Base-by-base conservation (phyloP, 2,113 vertebrate species). In the Shinisaurus crocodilurus region DNA sequence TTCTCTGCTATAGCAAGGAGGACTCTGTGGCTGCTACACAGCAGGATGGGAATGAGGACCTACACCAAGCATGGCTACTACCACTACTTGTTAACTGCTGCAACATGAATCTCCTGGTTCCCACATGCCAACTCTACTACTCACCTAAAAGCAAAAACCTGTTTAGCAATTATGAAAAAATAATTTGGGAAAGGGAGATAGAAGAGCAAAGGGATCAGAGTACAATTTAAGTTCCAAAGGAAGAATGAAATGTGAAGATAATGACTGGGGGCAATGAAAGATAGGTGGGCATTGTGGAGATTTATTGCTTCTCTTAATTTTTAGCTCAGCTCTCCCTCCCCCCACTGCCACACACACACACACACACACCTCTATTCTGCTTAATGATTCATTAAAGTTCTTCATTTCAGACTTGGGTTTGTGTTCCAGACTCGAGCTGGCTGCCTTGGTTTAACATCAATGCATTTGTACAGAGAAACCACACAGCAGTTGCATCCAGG, bases 391-490 rank as follows among this genome's bases (percentile, higher is more conserved):
- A 27, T 77, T 60, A 0, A 3, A 48, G 65, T 74, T 85, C 95
- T 90, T 88, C 69, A 76, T 40, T 88, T 20, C 69, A 91, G 75
- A 86, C 8, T 88, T 86, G 0, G 0, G 48, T 90, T 93, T 93
- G 40, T 89, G 65, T 90, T 87, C 82, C 0, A 1, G 34, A 6
- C 25, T 37, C 15, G 82, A 85, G 74, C 3, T 90, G 85, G 94
- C 57, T 87, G 74, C 25, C 79, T 92, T 93, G 90, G 88, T 74
- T 48, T 90, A 54, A 8, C 83, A n/a, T 93, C 92, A 95, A 92
- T 91, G 50, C n/a, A 93, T 84, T 94, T 92, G 34, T 48, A 90
- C 34, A 85, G 93, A 85, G 88, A 96, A 94, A 93, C 80, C 79
- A 45, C 40, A 90, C 90, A 91, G 37, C 60, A 93, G 63, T 69